Evolutionary conservation across 37 sponge, comb jelly and placozoan genomes (phyloP).

Genomic region (Cliona cf. orientalis): DNA sequence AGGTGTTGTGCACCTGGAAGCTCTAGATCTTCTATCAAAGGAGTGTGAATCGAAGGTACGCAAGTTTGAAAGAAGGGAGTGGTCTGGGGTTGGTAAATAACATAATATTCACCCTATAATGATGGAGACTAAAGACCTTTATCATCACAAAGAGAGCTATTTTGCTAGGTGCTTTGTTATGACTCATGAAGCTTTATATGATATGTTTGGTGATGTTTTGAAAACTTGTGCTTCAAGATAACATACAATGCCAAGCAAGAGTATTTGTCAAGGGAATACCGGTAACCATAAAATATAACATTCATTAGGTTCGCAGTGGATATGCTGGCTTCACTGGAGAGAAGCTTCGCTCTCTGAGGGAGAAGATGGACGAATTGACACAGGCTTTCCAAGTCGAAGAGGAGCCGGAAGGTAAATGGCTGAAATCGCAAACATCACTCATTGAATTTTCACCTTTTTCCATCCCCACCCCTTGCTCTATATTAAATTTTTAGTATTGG

Average conservation of each 20-base stretch:
- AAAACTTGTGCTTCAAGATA: no score
- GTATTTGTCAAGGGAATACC: not conserved
- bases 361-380: constrained; percentile 23
- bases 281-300: not conserved
- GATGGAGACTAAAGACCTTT: no score
- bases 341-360: constrained; percentile 1
- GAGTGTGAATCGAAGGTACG: constrained; percentile 80
- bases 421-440: no score
- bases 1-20: constrained; percentile 87
- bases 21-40: constrained; percentile 86
- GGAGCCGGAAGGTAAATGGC: constrained; percentile 2
- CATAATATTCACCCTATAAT: no score
- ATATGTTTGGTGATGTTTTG: no score
- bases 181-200: no score
- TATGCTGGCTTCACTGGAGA: not conserved
- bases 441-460: not conserved
- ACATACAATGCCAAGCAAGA: no score
- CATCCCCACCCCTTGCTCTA: not conserved
- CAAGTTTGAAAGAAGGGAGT: no score
- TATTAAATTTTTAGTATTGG: constrained; percentile 3
- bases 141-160: no score
- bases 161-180: no score
- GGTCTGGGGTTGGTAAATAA: no score
- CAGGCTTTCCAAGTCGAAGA: constrained; percentile 21
- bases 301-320: constrained; percentile 3